phyloP scores from a whole-genome alignment of 2,113 vertebrate genomes.

The Ploceus nigricollis region DNA sequence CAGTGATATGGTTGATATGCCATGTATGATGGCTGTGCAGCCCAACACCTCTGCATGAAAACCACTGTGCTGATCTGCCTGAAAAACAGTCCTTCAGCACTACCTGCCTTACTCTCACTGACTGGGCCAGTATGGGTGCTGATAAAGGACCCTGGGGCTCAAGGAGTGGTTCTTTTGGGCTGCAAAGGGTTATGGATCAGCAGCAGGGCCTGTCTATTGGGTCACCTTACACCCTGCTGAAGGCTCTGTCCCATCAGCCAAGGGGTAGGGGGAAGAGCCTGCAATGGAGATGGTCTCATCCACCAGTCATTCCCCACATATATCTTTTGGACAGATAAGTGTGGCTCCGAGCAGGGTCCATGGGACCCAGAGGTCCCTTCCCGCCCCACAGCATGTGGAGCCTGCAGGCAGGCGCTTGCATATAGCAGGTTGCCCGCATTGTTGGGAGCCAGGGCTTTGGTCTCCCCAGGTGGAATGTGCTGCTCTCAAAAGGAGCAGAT shows the following conservation, averaged over 20 bases:
- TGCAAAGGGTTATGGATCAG: background rate
- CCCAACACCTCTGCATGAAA: background rate
- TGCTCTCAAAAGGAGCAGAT: background rate
- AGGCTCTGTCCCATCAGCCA: background rate
- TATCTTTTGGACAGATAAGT: background rate
- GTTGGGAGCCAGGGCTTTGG: background rate
- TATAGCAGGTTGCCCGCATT: rapidly evolving
- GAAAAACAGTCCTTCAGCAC: background rate
- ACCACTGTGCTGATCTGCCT: background rate
- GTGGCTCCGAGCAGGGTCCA: rapidly evolving
- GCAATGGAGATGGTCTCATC: background rate
- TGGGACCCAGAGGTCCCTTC: background rate
- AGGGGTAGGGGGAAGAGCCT: background rate
- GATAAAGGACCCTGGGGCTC: background rate
- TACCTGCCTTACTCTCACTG: background rate
- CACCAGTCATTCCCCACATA: background rate
- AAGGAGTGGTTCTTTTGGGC: background rate
- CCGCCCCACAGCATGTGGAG: background rate
- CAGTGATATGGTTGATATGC: background rate
- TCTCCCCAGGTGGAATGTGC: background rate
- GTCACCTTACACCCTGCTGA: background rate
- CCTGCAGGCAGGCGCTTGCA: rapidly evolving
- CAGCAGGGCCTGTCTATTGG: background rate
- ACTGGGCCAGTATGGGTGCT: background rate
- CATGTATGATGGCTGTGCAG: rapidly evolving